These are phyloP conservation scores for Hoplodrina blanda DNA, from an alignment of 2,888 invertebrate species.

Conservation along the genomic window DNA sequence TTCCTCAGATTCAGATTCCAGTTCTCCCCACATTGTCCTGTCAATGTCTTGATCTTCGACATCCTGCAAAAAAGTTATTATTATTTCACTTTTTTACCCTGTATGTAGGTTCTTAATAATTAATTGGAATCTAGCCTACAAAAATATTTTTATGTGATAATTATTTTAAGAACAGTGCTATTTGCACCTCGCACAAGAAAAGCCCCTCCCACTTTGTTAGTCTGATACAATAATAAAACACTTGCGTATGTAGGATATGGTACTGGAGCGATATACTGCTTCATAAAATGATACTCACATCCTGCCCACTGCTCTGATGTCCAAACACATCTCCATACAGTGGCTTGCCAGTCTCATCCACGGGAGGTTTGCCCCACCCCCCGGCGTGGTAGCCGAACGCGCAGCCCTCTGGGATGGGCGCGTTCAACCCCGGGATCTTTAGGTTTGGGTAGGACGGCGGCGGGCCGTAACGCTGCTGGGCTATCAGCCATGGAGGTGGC, in stretches of 20 bases:
- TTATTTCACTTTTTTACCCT: not conserved
- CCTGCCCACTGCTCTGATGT: constrained; percentile 93
- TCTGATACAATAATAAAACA: too few species aligned
- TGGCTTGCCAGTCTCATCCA: constrained; percentile 99
- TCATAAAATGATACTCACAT: constrained; percentile 87
- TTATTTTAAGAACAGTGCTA: too few species aligned
- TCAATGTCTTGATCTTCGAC: constrained; percentile 94
- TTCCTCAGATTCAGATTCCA: constrained; percentile 96
- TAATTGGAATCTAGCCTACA: too few species aligned
- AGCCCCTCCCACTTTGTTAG: too few species aligned
- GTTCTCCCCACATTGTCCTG: constrained; percentile 98
- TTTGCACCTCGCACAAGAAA: too few species aligned
- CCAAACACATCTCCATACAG: constrained; percentile 99
- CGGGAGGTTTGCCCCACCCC: constrained; percentile 99
- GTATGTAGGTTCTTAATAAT: too few species aligned
- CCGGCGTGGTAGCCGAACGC: constrained; percentile 99
- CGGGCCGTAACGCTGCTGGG: constrained; percentile 99
- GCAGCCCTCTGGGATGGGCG: constrained; percentile 99
- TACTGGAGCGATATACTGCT: too few species aligned
- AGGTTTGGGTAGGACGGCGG: constrained; percentile 99
- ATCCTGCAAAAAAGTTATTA: constrained; percentile 71
- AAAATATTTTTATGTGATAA: too few species aligned
- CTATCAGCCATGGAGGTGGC: constrained; percentile 99
- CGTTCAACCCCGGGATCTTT: constrained; percentile 99
- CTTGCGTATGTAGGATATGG: too few species aligned